Evolutionary conservation across 2,113 vertebrate species (phyloP).

Genomic region (Paedocypris sp.): DNA sequence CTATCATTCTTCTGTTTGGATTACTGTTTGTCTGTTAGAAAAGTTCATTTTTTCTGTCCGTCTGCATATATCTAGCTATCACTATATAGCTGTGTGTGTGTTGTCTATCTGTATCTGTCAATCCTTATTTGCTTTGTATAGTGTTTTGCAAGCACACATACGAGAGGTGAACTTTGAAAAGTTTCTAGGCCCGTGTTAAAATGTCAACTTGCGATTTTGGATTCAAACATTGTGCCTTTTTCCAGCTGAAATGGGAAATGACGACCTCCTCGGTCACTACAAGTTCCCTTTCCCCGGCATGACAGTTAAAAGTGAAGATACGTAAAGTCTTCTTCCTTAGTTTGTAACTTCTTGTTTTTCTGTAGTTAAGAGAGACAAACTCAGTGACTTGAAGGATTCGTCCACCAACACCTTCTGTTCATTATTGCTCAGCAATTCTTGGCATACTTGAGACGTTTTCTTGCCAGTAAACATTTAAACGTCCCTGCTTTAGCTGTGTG

Average conservation of each 20-base stretch:
- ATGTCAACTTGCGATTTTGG: no score
- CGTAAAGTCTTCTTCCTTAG: no score
- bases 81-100: no score
- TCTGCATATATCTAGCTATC: no score
- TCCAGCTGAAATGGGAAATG: not conserved
- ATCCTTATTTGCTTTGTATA: no score
- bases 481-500: not conserved
- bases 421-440: slow-evolving; percentile 5
- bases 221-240: not conserved
- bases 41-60: no score
- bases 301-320: not conserved
- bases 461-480: not conserved
- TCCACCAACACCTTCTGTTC: not conserved
- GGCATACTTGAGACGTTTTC: not conserved
- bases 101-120: no score
- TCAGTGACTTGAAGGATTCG: slow-evolving; percentile 5
- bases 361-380: not conserved
- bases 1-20: no score
- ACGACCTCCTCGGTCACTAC: not conserved
- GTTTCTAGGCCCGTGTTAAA: no score
- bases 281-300: not conserved
- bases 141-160: no score
- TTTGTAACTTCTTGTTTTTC: slow-evolving; percentile 2
- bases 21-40: no score
- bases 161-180: no score